These are phyloP conservation scores for Halcyon smyrnensis DNA, from an alignment of 2,797 vertebrate genomes.

Conservation along the genomic window DNA sequence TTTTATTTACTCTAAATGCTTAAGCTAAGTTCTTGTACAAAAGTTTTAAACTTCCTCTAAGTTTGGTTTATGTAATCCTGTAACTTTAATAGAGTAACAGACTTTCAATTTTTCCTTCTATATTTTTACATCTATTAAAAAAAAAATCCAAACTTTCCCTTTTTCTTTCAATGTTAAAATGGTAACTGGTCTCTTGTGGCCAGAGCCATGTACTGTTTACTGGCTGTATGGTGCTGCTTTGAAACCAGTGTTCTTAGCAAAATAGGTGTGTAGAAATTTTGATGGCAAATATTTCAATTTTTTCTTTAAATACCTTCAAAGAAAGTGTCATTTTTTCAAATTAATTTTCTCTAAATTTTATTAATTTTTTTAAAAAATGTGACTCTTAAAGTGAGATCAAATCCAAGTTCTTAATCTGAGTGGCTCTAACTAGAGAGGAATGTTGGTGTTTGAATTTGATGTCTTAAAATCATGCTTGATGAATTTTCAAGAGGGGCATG, in stretches of 20 bases:
- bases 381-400: neutral
- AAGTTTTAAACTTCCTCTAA: neutral
- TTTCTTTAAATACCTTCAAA: neutral
- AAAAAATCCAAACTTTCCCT: neutral
- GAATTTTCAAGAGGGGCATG: neutral
- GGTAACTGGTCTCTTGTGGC: neutral
- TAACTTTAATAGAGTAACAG: neutral
- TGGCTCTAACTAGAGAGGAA: neutral
- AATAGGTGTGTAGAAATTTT: neutral
- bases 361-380: neutral
- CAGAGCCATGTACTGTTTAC: neutral
- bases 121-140: neutral
- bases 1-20: neutral
- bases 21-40: neutral
- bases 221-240: neutral
- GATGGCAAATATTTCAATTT: fast-evolving
- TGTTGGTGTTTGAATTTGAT: neutral
- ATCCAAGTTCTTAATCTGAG: neutral
- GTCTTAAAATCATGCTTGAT: neutral
- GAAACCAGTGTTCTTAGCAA: neutral
- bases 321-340: neutral
- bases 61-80: neutral
- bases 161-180: neutral
- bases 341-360: neutral
- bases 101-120: neutral